Evolutionary conservation across 2,797 vertebrate species (phyloP), one percentile per base, ranked within the genome.

Genomic region (Hippopotamyrus pictus): DNA sequence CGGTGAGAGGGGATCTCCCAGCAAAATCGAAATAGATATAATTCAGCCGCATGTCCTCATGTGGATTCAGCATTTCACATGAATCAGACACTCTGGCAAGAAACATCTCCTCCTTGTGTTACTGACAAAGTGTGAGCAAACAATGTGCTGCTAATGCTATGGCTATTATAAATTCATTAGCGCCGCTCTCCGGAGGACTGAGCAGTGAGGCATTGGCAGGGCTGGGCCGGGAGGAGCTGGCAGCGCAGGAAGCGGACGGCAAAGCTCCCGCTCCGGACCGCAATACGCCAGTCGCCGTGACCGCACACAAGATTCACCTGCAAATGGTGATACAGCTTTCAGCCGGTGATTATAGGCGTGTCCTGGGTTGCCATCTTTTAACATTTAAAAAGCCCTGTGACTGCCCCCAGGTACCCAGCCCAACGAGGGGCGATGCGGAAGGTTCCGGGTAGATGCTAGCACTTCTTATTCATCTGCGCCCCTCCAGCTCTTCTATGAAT

Each of bases 111-210:
- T 94, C 94, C 94, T 95, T 93, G 25, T 88, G 93, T 91, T 87
- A 91, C 92, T 96, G 95, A 95, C 96, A 95, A 88, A 76, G 82
- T 88, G 88, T 92, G 44, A 88, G 91, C 92, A 92, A 93, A 93
- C 93, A 92, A 44, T 94, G 95, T 94, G 93, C 94, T 95, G 94
- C 92, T 94, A 94, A 93, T 94, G 93, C 92, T 93, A 94, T 94
- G 94, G 41, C 84, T 62, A 90, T 90, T 89, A 91, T 92, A 93
- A 93, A 93, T 92, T 93, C 91, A 94, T 95, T 95, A 95, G 94
- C 91, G 94, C 94, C 94, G 94, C 94, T 95, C 94, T 94, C n/a
- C 9, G 7, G 54, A 65, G 22, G 54, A 33, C 54, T 29, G 59
- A 1, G 2, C 82, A 83, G 65, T 9, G 41, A 59, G 14, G 57